Conservation (phyloP, 2,113 vertebrate genomes). For the Melanostigma gelatinosum region DNA sequence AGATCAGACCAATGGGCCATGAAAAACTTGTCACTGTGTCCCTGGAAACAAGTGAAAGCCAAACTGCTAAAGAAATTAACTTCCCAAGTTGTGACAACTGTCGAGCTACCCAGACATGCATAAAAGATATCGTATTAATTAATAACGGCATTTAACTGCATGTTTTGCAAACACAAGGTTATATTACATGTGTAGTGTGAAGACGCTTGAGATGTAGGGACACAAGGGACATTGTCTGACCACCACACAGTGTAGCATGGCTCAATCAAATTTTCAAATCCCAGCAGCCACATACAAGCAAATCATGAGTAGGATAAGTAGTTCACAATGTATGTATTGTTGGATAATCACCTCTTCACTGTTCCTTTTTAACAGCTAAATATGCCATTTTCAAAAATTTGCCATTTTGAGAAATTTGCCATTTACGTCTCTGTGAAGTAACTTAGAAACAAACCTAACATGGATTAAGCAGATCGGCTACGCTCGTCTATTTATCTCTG, state of each 20-base stretch:
- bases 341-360: neutral
- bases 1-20: constrained; percentile 76
- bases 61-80: constrained; percentile 58
- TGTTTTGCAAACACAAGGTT: neutral
- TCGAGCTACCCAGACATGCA: neutral
- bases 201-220: neutral
- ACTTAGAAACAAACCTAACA: neutral
- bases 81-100: constrained; percentile 8
- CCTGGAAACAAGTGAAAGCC: constrained; percentile 62
- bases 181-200: neutral
- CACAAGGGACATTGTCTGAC: neutral
- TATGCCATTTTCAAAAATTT: neutral
- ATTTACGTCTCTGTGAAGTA: neutral
- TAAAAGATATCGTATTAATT: neutral
- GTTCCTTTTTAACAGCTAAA: neutral
- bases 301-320: neutral
- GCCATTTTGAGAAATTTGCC: neutral
- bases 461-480: neutral
- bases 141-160: neutral
- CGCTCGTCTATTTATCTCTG: neutral
- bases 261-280: neutral
- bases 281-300: neutral
- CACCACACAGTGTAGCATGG: neutral
- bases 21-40: constrained; percentile 71
- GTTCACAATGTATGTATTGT: neutral